Evolutionary conservation across 1,140 invertebrate genomes (phyloP).

Genomic region (Drosophila nannoptera): DNA sequence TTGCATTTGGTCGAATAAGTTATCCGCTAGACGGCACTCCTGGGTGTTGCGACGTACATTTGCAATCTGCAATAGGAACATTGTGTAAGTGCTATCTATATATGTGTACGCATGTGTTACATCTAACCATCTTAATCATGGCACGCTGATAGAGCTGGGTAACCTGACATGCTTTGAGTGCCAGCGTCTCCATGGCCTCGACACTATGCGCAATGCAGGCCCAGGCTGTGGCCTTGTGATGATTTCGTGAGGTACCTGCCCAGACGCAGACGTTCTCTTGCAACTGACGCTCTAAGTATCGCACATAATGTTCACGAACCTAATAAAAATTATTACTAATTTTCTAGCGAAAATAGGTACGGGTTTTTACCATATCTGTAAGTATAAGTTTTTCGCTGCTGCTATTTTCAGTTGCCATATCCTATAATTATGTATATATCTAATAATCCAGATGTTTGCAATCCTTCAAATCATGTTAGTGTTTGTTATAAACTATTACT

Average conservation of each 20-base stretch:
- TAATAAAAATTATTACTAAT: conserved; percentile 14
- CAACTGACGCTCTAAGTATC: conserved; percentile 68
- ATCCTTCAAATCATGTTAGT: conserved; percentile 20
- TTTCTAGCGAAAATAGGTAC: background rate
- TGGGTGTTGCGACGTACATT: conserved; percentile 54
- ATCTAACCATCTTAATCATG: conserved; percentile 69
- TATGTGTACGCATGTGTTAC: background rate
- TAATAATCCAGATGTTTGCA: background rate
- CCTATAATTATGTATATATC: background rate
- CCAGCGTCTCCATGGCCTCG: conserved; percentile 51
- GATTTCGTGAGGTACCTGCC: conserved; percentile 55
- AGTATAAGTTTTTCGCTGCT: conserved; percentile 53
- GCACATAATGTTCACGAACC: conserved; percentile 69
- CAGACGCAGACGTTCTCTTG: conserved; percentile 64
- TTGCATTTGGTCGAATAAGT: conserved; percentile 58
- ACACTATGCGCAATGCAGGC: conserved; percentile 55
- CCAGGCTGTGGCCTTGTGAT: conserved; percentile 58
- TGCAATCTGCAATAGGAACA: conserved; percentile 47
- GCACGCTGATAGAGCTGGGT: conserved; percentile 66
- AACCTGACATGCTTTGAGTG: conserved; percentile 61
- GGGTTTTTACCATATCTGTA: conserved; percentile 59
- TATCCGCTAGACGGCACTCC: conserved; percentile 53
- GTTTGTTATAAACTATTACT: conserved; percentile 9
- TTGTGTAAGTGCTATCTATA: background rate
- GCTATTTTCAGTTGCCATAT: conserved; percentile 35